These are phyloP conservation scores for Cyclina sinensis DNA, from an alignment of 1,140 invertebrate genomes.

Conservation along the genomic window DNA sequence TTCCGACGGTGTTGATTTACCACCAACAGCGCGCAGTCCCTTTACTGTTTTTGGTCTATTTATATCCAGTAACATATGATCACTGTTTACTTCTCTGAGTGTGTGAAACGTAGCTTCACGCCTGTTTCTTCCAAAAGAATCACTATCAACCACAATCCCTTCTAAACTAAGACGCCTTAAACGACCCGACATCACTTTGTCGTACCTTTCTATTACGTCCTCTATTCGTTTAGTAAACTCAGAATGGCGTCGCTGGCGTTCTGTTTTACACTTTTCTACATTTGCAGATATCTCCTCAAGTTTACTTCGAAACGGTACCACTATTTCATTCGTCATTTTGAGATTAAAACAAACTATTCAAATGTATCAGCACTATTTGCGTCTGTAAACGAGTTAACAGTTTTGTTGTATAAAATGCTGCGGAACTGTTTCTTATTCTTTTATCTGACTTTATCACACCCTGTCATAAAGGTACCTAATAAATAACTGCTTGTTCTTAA, in stretches of 20 bases:
- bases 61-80: too few species aligned
- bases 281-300: not conserved
- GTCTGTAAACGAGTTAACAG: too few species aligned
- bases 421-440: too few species aligned
- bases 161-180: slow-evolving; percentile 4
- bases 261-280: not conserved
- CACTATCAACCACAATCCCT: slow-evolving; percentile 10
- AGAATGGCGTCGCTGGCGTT: slow-evolving; percentile 11
- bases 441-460: too few species aligned
- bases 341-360: too few species aligned
- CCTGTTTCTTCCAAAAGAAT: not conserved
- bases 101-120: not conserved
- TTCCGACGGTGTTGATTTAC: too few species aligned
- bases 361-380: too few species aligned
- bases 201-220: not conserved
- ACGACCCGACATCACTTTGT: not conserved
- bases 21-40: too few species aligned
- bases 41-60: not conserved
- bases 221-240: slow-evolving; percentile 14
- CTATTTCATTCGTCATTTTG: not conserved
- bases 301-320: not conserved
- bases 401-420: too few species aligned
- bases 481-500: too few species aligned
- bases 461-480: too few species aligned
- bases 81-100: not conserved